phyloP scores from a whole-genome alignment of 2,113 vertebrate genomes.

The Sinosuthora webbiana region DNA sequence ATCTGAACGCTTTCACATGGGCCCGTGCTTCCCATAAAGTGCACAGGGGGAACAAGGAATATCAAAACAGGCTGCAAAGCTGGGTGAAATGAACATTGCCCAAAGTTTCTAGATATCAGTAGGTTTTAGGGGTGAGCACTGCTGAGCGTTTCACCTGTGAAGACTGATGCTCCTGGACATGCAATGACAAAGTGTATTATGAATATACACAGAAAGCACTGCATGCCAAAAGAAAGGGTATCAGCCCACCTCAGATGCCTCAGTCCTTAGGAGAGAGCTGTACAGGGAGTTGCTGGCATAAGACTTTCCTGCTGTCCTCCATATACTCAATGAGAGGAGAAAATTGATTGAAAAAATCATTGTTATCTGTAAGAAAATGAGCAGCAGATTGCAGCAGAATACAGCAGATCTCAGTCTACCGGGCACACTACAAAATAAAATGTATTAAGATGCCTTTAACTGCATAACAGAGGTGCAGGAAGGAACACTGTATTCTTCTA shows the following conservation, averaged over 20 bases:
- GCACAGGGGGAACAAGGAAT: not conserved
- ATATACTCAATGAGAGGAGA: not conserved
- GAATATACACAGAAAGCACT: accelerated
- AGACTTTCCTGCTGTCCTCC: not conserved
- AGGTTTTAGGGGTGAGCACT: not conserved
- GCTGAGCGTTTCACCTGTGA: not conserved
- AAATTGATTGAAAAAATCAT: not conserved
- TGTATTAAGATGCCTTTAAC: not conserved
- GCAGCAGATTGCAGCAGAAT: not conserved
- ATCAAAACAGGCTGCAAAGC: not conserved
- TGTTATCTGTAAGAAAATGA: not conserved
- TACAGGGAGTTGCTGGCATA: not conserved
- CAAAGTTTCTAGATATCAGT: not conserved
- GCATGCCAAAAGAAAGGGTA: not conserved
- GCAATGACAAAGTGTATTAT: accelerated
- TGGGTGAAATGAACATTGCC: not conserved
- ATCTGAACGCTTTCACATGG: not conserved
- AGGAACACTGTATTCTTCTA: not conserved
- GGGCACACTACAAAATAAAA: not conserved
- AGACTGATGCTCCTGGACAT: not conserved
- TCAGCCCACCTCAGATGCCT: not conserved
- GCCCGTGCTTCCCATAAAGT: not conserved
- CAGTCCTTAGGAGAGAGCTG: not conserved
- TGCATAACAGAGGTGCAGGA: not conserved
- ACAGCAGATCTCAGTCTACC: not conserved